Percentiles rank a stretch among this genome's conserved stretches.
phyloP scores from a whole-genome alignment of 2,888 invertebrate species.

The Dolomedes plantarius region DNA sequence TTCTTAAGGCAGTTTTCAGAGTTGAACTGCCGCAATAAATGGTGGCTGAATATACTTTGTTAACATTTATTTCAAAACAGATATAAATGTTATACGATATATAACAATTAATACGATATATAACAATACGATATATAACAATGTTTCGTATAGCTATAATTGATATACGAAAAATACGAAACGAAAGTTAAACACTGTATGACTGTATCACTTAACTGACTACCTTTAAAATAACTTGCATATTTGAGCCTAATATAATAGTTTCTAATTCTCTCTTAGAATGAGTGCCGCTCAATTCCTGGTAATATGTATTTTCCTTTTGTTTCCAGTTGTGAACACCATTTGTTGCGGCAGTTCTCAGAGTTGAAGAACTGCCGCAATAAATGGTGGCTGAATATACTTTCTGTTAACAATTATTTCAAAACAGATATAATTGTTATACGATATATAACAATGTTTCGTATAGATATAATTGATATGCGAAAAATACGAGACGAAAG shows the following conservation, averaged over 20 bases:
- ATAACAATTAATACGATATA: too few relatives aligned
- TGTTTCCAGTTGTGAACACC: slow-evolving; percentile 46
- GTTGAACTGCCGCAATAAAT: slow-evolving; percentile 38
- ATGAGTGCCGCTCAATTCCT: slow-evolving; percentile 47
- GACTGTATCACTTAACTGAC: too few relatives aligned
- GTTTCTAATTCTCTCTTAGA: slow-evolving; percentile 16
- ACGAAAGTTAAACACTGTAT: too few relatives aligned
- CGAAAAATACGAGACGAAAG: too few relatives aligned
- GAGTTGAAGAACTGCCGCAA: slow-evolving; percentile 32
- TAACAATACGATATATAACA: too few relatives aligned
- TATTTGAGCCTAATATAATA: too few relatives aligned
- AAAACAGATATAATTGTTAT: slow-evolving; percentile 8
- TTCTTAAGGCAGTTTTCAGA: slow-evolving; percentile 31
- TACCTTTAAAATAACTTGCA: too few relatives aligned
- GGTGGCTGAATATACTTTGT: slow-evolving; percentile 63
- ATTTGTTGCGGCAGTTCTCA: slow-evolving; percentile 37
- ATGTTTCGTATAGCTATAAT: too few relatives aligned
- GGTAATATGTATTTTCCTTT: slow-evolving; percentile 32
- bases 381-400: slow-evolving; percentile 61
- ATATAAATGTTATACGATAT: too few relatives aligned
- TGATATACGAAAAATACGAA: too few relatives aligned
- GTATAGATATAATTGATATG: too few relatives aligned
- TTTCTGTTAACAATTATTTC: slow-evolving; percentile 44
- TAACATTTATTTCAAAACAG: slow-evolving; percentile 24
- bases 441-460: too few relatives aligned